Base-by-base conservation (phyloP, 2,797 vertebrate genomes). In the Otolemur crassicaudatus region DNA sequence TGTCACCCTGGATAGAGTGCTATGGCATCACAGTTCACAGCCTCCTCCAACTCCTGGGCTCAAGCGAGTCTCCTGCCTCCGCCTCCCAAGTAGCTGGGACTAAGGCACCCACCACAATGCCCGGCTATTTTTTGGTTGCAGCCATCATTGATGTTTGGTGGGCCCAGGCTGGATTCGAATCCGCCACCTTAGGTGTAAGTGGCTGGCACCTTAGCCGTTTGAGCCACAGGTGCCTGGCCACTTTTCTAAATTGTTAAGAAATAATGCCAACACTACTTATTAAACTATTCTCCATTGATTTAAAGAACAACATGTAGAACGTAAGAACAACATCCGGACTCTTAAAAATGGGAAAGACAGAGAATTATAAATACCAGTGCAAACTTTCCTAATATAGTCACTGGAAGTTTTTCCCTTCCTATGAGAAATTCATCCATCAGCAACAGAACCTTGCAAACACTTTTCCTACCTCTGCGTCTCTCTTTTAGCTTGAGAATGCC, bases 271-370 rank as follows among this genome's bases (percentile, higher is more conserved):
- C 4, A 67, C 12, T 85, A 79, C 27, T 61, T 73, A 67, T 37
- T 90, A 95, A 87, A 81, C n/a, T 49, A 60, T 87, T 91, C 14
- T 77, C 46, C 27, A 40, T 65, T 80, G 20, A 92, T 86, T 86
- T 95, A 90, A 96, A 95, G 27, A 16, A 75, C 46, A 91, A 69
- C 61, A 56, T 60, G 1, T 20, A 67, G 65, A 67, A n/a, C 65
- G 10, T 94, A 87, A 95, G 20, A 20, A 70, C 43, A 94, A 76
- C 58, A 69, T 29, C 7, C 83, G 37, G 63, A 84, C n/a, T 69
- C 20, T 73, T 13, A 70, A 93, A 87, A 90, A 13, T 95, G 61
- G 27, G 13, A 72, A 92, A 84, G 75, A 80, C n/a, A 25, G 65
- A 60, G 9, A 83, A n/a, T 76, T 92, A 85, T 17, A 75, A 43